Percentiles rank a stretch among this genome's conserved stretches.
Evolutionary conservation across 2,113 vertebrate genomes (phyloP).

Genomic region (Psophia crepitans): DNA sequence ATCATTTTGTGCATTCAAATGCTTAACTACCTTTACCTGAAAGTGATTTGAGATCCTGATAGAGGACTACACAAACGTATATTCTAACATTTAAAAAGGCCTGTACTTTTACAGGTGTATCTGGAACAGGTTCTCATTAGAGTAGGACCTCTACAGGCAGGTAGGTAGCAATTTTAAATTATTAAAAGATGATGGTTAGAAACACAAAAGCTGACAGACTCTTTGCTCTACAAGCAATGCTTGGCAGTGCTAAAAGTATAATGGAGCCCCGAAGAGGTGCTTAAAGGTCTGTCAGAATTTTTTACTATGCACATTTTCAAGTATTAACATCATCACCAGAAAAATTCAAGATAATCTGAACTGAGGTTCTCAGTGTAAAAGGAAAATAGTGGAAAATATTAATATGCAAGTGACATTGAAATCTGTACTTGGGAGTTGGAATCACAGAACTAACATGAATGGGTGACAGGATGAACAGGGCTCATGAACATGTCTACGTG

Average conservation of each 20-base stretch:
- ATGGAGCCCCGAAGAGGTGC: not conserved
- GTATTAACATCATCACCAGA: not conserved
- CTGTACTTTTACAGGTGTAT: not conserved
- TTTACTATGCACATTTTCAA: not conserved
- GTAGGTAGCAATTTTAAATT: not conserved
- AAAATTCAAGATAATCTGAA: not conserved
- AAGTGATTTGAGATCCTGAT: not conserved
- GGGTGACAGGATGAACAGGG: not conserved
- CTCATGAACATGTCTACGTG: accelerated
- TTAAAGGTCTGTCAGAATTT: conserved; percentile 27
- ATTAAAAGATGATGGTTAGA: not conserved
- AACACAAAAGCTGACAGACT: conserved; percentile 8
- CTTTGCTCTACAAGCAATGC: not conserved
- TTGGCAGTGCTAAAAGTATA: not conserved
- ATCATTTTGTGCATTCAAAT: not conserved
- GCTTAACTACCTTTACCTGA: not conserved
- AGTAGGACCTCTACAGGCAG: not conserved
- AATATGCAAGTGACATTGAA: not conserved
- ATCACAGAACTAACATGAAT: not conserved
- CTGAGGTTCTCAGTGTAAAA: not conserved
- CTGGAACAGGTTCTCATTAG: not conserved
- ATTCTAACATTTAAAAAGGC: not conserved
- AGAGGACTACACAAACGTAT: not conserved
- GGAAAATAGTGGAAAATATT: not conserved
- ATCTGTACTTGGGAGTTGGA: not conserved